Evolutionary conservation across 2,113 vertebrate species (phyloP).

Genomic region (Tyrannus savana): DNA sequence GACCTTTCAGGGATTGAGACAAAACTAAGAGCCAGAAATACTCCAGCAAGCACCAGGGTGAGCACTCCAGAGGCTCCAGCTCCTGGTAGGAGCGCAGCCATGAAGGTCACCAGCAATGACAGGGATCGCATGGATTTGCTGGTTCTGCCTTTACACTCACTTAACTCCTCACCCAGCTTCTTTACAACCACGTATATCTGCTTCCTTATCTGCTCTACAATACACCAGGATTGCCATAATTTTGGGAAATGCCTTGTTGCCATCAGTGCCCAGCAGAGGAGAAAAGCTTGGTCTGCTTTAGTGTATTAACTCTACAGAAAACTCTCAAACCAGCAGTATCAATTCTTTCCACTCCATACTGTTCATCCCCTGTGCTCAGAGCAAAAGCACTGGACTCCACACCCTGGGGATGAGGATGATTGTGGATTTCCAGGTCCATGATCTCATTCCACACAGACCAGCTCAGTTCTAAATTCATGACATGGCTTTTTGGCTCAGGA

Average conservation of each 20-base stretch:
- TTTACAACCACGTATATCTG: neutral
- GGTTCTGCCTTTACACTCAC: neutral
- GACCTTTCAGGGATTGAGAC: conserved; percentile 14
- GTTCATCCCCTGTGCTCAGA: neutral
- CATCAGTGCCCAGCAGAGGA: neutral
- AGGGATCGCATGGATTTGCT: neutral
- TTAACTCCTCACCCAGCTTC: neutral
- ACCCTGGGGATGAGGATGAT: too few relatives aligned
- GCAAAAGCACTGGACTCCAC: neutral
- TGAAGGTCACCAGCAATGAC: neutral
- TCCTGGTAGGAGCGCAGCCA: fast-evolving
- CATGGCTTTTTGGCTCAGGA: neutral
- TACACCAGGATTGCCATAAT: neutral
- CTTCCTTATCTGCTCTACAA: neutral
- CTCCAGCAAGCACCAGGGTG: neutral
- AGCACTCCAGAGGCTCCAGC: neutral
- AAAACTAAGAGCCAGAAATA: neutral
- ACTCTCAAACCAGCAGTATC: neutral
- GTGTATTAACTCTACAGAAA: neutral
- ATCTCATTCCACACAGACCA: neutral
- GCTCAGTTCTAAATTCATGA: neutral
- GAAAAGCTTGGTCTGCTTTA: neutral
- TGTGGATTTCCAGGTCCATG: fast-evolving
- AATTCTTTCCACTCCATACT: too few relatives aligned
- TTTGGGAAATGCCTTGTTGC: neutral